These are phyloP conservation scores for Trichonephila inaurata DNA, from an alignment of 1,140 invertebrate genomes.

Conservation along the genomic window DNA sequence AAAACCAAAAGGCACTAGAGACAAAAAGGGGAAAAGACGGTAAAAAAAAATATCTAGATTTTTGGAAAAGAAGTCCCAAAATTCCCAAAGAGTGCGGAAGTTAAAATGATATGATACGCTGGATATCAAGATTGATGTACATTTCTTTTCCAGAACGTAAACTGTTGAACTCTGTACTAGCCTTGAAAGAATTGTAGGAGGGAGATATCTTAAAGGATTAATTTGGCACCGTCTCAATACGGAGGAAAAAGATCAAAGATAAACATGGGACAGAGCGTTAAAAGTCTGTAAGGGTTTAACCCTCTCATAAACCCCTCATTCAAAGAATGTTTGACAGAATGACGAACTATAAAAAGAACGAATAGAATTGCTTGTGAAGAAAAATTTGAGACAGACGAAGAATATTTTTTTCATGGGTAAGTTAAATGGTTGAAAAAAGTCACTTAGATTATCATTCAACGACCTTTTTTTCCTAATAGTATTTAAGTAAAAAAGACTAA, in stretches of 20 bases:
- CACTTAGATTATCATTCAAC: no score
- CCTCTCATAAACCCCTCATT: no score
- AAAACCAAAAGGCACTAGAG: neutral
- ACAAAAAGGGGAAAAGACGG: neutral
- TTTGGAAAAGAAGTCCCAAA: neutral
- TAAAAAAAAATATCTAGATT: neutral
- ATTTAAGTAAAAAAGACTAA: no score
- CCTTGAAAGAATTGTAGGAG: neutral
- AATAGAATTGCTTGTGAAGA: no score
- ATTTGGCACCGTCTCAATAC: neutral
- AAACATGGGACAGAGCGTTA: neutral
- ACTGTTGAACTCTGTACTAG: neutral
- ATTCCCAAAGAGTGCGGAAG: constrained; percentile 6
- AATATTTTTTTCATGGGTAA: no score
- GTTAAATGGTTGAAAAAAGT: no score
- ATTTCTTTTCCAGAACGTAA: neutral
- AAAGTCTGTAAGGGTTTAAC: no score
- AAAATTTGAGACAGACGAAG: no score
- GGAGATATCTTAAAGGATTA: neutral
- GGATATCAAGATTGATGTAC: neutral
- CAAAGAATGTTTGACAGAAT: no score
- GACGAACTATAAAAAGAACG: no score
- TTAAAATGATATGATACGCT: neutral
- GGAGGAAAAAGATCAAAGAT: neutral
- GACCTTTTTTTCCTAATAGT: no score